Conservation (phyloP, 2,797 vertebrate genomes). For the Halcyon badia region DNA sequence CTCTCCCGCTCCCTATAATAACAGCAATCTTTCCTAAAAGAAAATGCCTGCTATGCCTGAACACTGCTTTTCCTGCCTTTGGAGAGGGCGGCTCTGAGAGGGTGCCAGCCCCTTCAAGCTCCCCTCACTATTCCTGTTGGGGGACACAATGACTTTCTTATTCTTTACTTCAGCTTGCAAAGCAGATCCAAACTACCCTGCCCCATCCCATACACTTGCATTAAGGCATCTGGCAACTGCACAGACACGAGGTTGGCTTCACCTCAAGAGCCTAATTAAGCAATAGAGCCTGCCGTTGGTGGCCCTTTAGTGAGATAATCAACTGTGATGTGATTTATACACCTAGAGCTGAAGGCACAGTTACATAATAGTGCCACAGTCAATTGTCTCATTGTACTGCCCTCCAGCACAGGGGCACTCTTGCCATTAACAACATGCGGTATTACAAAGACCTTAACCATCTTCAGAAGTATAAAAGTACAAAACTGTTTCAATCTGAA, state of each 20-base stretch:
- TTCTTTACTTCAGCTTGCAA: background rate
- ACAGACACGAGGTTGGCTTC: conserved; percentile 6
- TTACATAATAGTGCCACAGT: conserved; percentile 43
- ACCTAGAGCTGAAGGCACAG: conserved; percentile 7
- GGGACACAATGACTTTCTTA: background rate
- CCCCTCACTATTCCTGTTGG: background rate
- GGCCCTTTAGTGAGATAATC: conserved; percentile 69
- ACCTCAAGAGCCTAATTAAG: conserved; percentile 56
- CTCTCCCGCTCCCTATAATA: background rate
- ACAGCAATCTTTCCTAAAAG: background rate
- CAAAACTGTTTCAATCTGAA: background rate
- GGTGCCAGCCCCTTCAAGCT: background rate
- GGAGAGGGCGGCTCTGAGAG: background rate
- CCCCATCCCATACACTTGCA: background rate
- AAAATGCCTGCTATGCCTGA: background rate
- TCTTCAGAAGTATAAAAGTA: background rate
- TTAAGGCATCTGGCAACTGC: conserved; percentile 1
- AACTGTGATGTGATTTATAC: conserved; percentile 61
- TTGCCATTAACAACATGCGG: background rate
- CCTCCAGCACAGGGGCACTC: background rate
- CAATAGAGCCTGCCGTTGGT: conserved; percentile 43
- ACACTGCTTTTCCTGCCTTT: background rate
- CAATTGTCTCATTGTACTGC: conserved; percentile 59
- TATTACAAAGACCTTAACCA: conserved; percentile 45
- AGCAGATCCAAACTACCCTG: background rate